Evolutionary conservation across 2,888 invertebrate species (phyloP).

Genomic region (Cephus pygmeus): DNA sequence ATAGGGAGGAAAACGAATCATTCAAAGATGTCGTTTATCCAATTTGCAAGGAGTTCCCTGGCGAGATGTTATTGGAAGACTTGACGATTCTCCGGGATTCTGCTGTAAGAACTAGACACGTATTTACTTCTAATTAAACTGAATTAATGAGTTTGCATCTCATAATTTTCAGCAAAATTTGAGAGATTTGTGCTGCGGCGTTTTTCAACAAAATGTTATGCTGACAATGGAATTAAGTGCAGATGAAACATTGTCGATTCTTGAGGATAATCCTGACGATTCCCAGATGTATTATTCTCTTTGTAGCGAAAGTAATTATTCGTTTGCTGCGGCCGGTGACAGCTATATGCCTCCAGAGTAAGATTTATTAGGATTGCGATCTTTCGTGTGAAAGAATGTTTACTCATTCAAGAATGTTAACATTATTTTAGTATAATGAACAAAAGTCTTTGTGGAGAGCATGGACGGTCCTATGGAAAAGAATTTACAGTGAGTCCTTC

Average conservation of each 20-base stretch:
- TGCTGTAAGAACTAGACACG: slow-evolving; percentile 39
- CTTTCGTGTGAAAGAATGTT: too few relatives aligned
- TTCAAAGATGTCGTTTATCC: slow-evolving; percentile 55
- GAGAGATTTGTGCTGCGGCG: slow-evolving; percentile 56
- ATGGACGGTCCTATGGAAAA: slow-evolving; percentile 22
- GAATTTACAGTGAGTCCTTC: slow-evolving; percentile 43
- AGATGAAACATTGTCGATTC: slow-evolving; percentile 58
- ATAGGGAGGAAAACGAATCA: slow-evolving; percentile 46
- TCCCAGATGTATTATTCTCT: slow-evolving; percentile 60
- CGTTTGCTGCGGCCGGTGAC: slow-evolving; percentile 49
- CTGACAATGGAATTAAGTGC: slow-evolving; percentile 56
- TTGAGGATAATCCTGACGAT: slow-evolving; percentile 58
- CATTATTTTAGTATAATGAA: slow-evolving; percentile 6
- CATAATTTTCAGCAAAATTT: slow-evolving; percentile 49
- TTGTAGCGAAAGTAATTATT: slow-evolving; percentile 51
- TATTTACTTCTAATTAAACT: too few relatives aligned
- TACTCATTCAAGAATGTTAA: not conserved
- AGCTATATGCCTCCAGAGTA: slow-evolving; percentile 54
- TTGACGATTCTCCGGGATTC: slow-evolving; percentile 55
- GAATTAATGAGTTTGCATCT: not conserved
- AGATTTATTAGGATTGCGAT: slow-evolving; percentile 15
- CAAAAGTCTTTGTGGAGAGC: slow-evolving; percentile 1
- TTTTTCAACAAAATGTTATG: slow-evolving; percentile 56
- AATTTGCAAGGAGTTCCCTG: slow-evolving; percentile 56
- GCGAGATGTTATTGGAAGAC: slow-evolving; percentile 52